These are phyloP conservation scores for Pachypeltis micranthus DNA, from an alignment of 1,140 invertebrate species.

Conservation along the genomic window DNA sequence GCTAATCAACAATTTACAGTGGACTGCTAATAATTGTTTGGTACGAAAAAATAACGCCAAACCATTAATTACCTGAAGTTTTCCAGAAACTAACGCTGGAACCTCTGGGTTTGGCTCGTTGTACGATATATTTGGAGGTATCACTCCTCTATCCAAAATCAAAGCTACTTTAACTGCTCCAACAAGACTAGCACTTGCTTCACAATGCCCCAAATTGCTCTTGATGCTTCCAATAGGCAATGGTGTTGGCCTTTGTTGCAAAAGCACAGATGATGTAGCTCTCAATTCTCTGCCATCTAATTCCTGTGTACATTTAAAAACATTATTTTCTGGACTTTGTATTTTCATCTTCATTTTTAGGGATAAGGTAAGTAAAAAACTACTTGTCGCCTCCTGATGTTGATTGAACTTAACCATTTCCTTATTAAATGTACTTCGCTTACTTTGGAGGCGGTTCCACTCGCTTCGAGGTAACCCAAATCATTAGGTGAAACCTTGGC, in stretches of 20 bases:
- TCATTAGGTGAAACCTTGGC: not conserved
- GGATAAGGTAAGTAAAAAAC: no score
- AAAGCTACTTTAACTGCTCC: constrained; percentile 42
- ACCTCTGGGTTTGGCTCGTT: constrained; percentile 38
- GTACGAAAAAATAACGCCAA: no score
- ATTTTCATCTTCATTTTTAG: no score
- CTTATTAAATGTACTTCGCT: no score
- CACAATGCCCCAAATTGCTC: constrained; percentile 64
- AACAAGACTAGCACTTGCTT: constrained; percentile 50
- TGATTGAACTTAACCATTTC: no score
- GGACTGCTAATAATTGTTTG: no score
- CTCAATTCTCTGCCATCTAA: constrained; percentile 25
- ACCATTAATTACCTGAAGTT: constrained; percentile 17
- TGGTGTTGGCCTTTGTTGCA: constrained; percentile 34
- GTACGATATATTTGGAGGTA: constrained; percentile 30
- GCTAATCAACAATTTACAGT: no score
- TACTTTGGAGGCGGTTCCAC: constrained; percentile 12
- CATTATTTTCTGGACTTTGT: no score
- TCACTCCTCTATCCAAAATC: constrained; percentile 24
- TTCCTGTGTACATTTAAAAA: no score
- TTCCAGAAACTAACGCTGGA: constrained; percentile 41
- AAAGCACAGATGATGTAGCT: constrained; percentile 22
- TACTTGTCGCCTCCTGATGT: no score
- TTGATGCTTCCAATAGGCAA: constrained; percentile 62
- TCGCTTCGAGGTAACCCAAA: not conserved